Percentiles rank a stretch among this genome's conserved stretches.
Evolutionary conservation across 2,888 invertebrate species (phyloP).

Genomic region (Zootermopsis nevadensis): DNA sequence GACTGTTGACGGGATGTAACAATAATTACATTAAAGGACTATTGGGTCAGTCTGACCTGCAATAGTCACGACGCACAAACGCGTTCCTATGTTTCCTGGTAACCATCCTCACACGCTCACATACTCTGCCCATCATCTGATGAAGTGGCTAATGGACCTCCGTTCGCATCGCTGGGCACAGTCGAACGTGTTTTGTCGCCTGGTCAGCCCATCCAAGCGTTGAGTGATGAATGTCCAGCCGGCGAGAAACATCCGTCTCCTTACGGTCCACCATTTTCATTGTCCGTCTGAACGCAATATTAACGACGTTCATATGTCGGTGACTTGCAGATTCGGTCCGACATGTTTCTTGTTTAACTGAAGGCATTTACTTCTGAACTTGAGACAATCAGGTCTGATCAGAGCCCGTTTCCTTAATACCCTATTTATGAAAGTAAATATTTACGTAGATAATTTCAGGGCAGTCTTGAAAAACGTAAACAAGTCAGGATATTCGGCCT

Average conservation of each 20-base stretch:
- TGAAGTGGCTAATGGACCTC: neutral
- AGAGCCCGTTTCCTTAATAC: no score
- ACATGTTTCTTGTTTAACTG: no score
- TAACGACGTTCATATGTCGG: no score
- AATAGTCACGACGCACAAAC: neutral
- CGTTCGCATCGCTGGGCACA: neutral
- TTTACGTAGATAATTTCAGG: no score
- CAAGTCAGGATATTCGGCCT: no score
- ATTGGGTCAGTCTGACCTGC: neutral
- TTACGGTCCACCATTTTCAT: neutral
- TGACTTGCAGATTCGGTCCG: no score
- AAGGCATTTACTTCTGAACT: no score
- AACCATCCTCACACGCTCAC: neutral
- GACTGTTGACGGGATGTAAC: neutral
- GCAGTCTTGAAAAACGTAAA: no score
- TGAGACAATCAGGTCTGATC: no score
- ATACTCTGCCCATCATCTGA: neutral
- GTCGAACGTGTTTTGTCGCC: neutral
- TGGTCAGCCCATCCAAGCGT: neutral
- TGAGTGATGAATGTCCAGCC: neutral
- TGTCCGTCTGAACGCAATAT: no score
- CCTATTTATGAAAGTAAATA: no score
- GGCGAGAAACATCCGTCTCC: neutral
- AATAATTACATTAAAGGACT: conserved; percentile 5
- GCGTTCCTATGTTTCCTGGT: neutral